Percentiles rank a stretch among this genome's conserved stretches.
phyloP scores from a whole-genome alignment of 2,113 vertebrate species.

The Menidia beryllina region DNA sequence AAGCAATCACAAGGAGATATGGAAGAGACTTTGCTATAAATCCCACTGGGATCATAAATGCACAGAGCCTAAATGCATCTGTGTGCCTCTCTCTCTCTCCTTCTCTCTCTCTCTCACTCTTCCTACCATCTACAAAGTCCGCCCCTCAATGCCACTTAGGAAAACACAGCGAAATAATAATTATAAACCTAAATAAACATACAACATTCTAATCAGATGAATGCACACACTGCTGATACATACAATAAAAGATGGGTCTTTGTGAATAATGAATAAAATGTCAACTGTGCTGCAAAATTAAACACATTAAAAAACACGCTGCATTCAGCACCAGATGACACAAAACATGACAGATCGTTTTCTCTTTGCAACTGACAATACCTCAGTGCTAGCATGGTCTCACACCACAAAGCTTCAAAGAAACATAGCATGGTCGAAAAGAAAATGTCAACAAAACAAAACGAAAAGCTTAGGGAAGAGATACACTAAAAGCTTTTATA shows the following conservation, averaged over 20 bases:
- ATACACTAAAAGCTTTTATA: too few species aligned
- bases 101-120: constrained; percentile 14
- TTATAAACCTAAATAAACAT: not conserved
- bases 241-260: not conserved
- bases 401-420: too few species aligned
- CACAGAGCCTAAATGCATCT: constrained; percentile 56
- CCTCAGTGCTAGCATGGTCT: too few species aligned
- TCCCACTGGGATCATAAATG: constrained; percentile 65
- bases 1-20: constrained; percentile 68
- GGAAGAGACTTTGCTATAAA: constrained; percentile 64
- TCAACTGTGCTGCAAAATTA: not conserved
- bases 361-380: too few species aligned
- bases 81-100: constrained; percentile 37
- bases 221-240: not conserved
- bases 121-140: not conserved
- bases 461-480: too few species aligned
- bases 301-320: not conserved
- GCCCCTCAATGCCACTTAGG: not conserved
- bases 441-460: too few species aligned
- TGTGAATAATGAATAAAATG: not conserved
- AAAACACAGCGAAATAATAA: not conserved
- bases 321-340: not conserved
- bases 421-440: too few species aligned
- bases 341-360: too few species aligned
- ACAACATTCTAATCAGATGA: not conserved